These are phyloP conservation scores for Aplodontia rufa DNA, from an alignment of 2,113 vertebrate species.

Conservation along the genomic window DNA sequence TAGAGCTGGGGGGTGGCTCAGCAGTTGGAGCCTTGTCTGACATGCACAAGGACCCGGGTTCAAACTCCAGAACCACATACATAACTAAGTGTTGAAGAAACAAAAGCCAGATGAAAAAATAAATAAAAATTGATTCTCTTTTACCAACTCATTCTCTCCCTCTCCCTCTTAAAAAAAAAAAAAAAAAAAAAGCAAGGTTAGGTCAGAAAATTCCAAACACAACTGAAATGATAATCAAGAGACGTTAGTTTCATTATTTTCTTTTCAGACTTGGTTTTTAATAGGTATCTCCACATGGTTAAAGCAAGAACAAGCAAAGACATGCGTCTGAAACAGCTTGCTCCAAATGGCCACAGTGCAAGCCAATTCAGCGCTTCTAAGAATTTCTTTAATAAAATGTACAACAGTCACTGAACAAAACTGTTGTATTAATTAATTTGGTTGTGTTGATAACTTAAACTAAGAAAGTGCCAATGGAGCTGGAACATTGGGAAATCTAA, in stretches of 20 bases:
- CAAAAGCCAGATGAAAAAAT: too few relatives aligned
- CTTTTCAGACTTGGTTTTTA: neutral
- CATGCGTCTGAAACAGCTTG: neutral
- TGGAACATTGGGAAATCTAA: neutral
- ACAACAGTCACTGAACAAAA: neutral
- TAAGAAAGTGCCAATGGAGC: neutral
- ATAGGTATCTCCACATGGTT: neutral
- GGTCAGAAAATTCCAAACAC: neutral
- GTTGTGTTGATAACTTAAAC: neutral
- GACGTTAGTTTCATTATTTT: neutral
- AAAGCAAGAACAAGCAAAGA: neutral
- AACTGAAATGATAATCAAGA: neutral
- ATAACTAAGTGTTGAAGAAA: too few relatives aligned
- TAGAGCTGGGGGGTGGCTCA: too few relatives aligned
- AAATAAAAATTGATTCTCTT: too few relatives aligned
- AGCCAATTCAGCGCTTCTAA: neutral
- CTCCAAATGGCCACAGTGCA: neutral
- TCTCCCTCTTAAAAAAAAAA: too few relatives aligned
- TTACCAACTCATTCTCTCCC: too few relatives aligned
- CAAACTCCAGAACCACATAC: too few relatives aligned
- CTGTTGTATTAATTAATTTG: neutral
- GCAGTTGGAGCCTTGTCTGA: too few relatives aligned
- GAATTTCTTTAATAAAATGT: neutral
- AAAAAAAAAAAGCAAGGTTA: neutral
- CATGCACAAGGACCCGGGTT: too few relatives aligned